phyloP scores from a whole-genome alignment of 2,113 vertebrate species.

The Mionectes macconnelli region DNA sequence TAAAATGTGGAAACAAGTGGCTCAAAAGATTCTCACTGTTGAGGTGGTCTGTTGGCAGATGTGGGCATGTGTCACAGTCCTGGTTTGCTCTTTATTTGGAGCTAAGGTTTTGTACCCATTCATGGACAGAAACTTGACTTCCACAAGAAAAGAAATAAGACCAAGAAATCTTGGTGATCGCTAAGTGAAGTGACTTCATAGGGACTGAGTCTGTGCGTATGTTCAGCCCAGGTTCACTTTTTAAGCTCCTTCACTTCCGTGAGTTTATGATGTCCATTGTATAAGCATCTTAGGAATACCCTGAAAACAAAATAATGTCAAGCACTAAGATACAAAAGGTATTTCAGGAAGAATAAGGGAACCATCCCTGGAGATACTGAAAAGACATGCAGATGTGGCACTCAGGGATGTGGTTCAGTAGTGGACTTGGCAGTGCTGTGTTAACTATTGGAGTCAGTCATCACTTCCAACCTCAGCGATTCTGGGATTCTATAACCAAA shows the following conservation, averaged over 20 bases:
- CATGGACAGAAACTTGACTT: not conserved
- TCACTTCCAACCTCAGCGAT: not conserved
- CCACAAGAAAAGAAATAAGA: not conserved
- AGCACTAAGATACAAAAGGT: not conserved
- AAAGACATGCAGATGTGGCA: not conserved
- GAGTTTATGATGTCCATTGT: not conserved
- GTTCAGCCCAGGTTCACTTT: not conserved
- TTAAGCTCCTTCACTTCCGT: not conserved
- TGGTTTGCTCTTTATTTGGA: not conserved
- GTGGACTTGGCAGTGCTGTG: not conserved
- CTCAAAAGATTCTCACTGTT: not conserved
- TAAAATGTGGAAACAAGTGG: not conserved
- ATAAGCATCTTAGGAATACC: not conserved
- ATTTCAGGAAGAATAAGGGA: not conserved
- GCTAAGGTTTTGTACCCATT: not conserved
- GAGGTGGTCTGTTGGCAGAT: not conserved
- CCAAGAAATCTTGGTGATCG: not conserved
- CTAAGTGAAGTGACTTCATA: not conserved
- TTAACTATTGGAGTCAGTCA: not conserved
- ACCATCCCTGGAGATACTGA: not conserved
- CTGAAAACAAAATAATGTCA: not conserved
- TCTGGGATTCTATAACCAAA: not conserved
- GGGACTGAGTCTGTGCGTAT: not conserved
- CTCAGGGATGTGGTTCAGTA: not conserved
- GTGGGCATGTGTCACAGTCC: rapidly evolving